phyloP scores from a whole-genome alignment of 2,797 vertebrate genomes.

The Heterohyrax brucei region DNA sequence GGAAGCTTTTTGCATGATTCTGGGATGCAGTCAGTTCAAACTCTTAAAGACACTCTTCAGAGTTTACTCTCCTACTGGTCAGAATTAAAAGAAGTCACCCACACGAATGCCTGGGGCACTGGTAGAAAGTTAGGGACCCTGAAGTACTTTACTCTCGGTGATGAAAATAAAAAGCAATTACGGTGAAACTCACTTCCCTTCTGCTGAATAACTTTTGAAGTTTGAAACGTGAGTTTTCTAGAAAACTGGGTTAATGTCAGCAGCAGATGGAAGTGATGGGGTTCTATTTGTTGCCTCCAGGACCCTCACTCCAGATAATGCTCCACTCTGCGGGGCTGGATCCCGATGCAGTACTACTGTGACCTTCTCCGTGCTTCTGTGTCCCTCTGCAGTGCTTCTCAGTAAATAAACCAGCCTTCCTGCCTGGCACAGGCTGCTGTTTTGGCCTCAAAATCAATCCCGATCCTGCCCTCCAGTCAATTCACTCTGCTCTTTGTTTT shows the following conservation, averaged over 20 bases:
- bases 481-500: slow-evolving; percentile 50
- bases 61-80: slow-evolving; percentile 77
- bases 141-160: not conserved
- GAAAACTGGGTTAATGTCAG: slow-evolving; percentile 70
- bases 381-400: not conserved
- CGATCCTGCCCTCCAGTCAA: slow-evolving; percentile 3
- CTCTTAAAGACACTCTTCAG: slow-evolving; percentile 85
- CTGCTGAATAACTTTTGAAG: slow-evolving; percentile 47
- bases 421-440: no score
- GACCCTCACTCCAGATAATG: not conserved
- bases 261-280: slow-evolving; percentile 42
- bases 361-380: not conserved
- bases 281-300: slow-evolving; percentile 21
- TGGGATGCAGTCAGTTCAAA: slow-evolving; percentile 86
- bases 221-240: slow-evolving; percentile 44
- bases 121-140: slow-evolving; percentile 55
- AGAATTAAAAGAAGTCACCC: slow-evolving; percentile 79
- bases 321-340: not conserved
- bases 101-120: slow-evolving; percentile 68
- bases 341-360: not conserved
- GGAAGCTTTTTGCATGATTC: slow-evolving; percentile 85
- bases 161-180: slow-evolving; percentile 75
- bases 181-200: not conserved
- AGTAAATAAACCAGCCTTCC: slow-evolving; percentile 61
- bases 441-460: not conserved